These are phyloP conservation scores for Steinernema khuongi DNA, from an alignment of 1,140 invertebrate genomes.

Conservation along the genomic window DNA sequence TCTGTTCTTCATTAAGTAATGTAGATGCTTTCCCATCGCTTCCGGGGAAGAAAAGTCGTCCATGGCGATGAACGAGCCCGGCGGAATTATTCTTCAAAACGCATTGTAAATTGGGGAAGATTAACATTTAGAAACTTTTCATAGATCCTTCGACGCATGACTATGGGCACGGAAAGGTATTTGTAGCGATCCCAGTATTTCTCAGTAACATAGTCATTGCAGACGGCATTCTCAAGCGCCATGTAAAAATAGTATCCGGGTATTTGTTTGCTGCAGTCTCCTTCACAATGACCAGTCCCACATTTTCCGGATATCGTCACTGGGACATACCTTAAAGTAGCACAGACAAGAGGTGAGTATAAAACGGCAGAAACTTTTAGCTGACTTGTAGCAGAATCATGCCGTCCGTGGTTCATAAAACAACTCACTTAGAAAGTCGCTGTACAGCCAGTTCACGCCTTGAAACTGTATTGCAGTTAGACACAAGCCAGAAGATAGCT, in stretches of 20 bases:
- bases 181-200: constrained; percentile 32
- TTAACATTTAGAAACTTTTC: constrained; percentile 17
- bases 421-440: constrained; percentile 29
- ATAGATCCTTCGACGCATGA: constrained; percentile 22
- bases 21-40: constrained; percentile 33
- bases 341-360: background rate
- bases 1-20: constrained; percentile 19
- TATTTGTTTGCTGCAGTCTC: constrained; percentile 9
- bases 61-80: constrained; percentile 35
- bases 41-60: constrained; percentile 29
- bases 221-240: constrained; percentile 38
- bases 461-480: constrained; percentile 31
- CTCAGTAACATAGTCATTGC: constrained; percentile 39
- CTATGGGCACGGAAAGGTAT: constrained; percentile 27
- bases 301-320: constrained; percentile 32
- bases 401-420: background rate
- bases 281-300: background rate
- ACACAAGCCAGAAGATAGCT: constrained; percentile 31
- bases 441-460: constrained; percentile 32
- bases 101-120: background rate
- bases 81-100: constrained; percentile 26
- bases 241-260: constrained; percentile 36
- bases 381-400: background rate
- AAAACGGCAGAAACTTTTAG: background rate
- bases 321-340: constrained; percentile 33